A percentile compares a stretch with the other conserved stretches of the same genome.
These are phyloP conservation scores for Progne subis DNA, from an alignment of 2,113 vertebrate species.

Conservation along the genomic window DNA sequence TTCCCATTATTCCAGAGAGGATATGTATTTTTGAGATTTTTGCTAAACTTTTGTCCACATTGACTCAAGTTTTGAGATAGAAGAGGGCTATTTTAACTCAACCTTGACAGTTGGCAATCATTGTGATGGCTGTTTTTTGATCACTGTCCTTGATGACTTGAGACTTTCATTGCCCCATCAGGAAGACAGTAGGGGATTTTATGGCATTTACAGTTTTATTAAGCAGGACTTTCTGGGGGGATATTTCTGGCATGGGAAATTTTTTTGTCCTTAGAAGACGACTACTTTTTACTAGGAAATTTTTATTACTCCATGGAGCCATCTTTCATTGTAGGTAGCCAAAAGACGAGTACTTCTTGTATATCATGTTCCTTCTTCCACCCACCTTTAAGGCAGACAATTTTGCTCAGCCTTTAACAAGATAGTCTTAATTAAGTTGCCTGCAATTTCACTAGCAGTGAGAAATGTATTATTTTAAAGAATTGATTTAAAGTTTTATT, in stretches of 20 bases:
- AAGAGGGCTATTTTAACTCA: not conserved
- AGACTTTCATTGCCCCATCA: not conserved
- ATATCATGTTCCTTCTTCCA: not conserved
- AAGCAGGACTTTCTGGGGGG: not conserved
- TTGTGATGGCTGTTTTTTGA: not conserved
- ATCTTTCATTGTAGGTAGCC: not conserved
- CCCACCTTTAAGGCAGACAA: not conserved
- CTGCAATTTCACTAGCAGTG: not conserved
- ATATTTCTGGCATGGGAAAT: not conserved
- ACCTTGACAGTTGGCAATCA: not conserved
- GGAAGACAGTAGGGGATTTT: not conserved
- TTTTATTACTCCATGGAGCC: not conserved
- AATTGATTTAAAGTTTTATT: not conserved
- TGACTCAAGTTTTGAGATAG: not conserved
- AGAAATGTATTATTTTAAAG: not conserved
- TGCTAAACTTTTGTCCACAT: not conserved
- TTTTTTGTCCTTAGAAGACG: not conserved
- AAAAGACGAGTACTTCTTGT: not conserved
- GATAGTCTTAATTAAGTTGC: not conserved
- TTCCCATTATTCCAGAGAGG: not conserved
- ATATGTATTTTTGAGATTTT: not conserved
- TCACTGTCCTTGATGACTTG: not conserved
- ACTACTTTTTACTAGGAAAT: not conserved
- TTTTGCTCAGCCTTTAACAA: not conserved
- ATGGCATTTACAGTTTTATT: not conserved